These are phyloP conservation scores for Leuctra nigra DNA, from an alignment of 2,888 invertebrate genomes.

Conservation along the genomic window DNA sequence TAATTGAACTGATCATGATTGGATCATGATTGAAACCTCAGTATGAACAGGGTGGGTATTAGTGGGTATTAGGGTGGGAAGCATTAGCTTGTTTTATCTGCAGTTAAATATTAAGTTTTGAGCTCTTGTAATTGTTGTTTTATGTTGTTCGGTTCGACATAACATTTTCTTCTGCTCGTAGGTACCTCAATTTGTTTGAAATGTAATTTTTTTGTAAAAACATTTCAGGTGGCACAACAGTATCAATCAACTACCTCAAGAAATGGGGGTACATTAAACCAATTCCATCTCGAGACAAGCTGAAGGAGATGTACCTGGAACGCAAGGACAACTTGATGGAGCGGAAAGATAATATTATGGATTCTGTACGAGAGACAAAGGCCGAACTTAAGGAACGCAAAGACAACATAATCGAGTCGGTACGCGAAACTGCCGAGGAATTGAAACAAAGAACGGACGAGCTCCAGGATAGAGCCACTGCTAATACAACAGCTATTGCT, in stretches of 20 bases:
- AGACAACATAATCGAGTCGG: conserved; percentile 16
- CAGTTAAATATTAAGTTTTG: too few species aligned
- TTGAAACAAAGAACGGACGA: conserved; percentile 7
- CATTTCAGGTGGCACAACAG: conserved; percentile 70
- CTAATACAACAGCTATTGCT: neutral
- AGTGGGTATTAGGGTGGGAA: too few species aligned
- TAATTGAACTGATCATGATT: too few species aligned
- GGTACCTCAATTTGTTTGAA: too few species aligned
- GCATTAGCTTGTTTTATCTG: too few species aligned
- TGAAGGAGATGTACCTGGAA: conserved; percentile 56
- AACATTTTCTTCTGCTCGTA: too few species aligned
- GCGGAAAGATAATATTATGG: conserved; percentile 43
- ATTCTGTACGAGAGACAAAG: conserved; percentile 20
- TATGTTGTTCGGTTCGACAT: too few species aligned
- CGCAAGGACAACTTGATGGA: conserved; percentile 46
- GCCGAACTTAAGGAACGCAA: conserved; percentile 17
- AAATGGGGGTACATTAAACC: conserved; percentile 76
- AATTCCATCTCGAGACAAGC: conserved; percentile 58
- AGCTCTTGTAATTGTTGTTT: too few species aligned
- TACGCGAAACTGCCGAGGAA: conserved; percentile 15
- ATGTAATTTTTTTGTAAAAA: too few species aligned
- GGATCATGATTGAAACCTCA: too few species aligned
- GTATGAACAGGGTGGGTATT: too few species aligned
- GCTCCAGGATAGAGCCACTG: neutral
- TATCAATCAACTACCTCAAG: conserved; percentile 73